phyloP scores from a whole-genome alignment of 1,140 invertebrate genomes.

The Hetaerina americana region DNA sequence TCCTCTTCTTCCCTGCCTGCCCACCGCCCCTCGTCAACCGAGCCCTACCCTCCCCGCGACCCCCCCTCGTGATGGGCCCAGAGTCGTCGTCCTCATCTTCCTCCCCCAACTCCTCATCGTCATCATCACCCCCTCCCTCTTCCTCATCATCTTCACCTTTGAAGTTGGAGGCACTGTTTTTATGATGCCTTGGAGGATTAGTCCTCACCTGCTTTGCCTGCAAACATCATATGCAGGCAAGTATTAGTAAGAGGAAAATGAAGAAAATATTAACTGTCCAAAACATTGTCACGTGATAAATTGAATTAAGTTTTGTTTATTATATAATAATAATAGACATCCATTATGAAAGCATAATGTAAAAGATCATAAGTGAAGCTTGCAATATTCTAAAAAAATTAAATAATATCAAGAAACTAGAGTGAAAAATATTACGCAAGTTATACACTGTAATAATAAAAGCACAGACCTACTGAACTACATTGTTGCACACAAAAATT shows the following conservation, averaged over 20 bases:
- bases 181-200: not conserved
- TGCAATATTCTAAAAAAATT: too few species aligned
- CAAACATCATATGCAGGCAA: constrained; percentile 2
- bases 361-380: too few species aligned
- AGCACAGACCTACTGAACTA: too few species aligned
- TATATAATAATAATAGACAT: too few species aligned
- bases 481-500: too few species aligned
- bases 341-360: too few species aligned
- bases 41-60: constrained; percentile 33
- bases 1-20: constrained; percentile 35
- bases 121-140: not conserved
- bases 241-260: not conserved
- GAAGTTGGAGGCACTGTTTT: not conserved
- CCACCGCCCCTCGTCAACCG: constrained; percentile 32
- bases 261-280: constrained; percentile 9
- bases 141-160: not conserved
- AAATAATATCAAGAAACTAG: too few species aligned
- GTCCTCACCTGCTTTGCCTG: constrained; percentile 6
- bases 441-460: too few species aligned
- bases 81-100: constrained; percentile 7
- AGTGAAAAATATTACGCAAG: too few species aligned
- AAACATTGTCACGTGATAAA: too few species aligned
- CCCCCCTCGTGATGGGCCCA: constrained; percentile 31
- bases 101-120: not conserved
- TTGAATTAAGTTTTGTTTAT: too few species aligned